Evolutionary conservation across 2,797 vertebrate genomes (phyloP), one percentile per base, ranked within the genome.

Genomic region (Gila robusta): DNA sequence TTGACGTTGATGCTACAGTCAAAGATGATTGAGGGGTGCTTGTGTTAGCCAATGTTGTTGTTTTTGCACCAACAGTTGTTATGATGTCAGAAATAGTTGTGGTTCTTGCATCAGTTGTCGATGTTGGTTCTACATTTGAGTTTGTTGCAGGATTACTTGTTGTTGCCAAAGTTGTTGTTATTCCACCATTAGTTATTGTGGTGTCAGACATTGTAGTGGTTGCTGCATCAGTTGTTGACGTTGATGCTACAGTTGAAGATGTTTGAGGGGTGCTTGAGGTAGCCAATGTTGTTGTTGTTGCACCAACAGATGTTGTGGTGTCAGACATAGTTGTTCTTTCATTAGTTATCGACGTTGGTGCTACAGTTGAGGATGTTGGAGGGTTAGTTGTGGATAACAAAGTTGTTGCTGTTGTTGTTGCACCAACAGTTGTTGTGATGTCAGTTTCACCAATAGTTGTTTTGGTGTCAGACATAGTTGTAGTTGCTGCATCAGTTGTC

Each of bases 261-360:
- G 1, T 41, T 39, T 5, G 5, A n/a, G 35, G 2, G 0, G 2
- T 23, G 1, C 2, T 64, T 28, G 62, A 6, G 12, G 62, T 14
- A 2, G 9, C 19, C 9, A 41, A 0, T 0, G 7, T 69, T 21
- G 9, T 71, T 39, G 19, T 37, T 54, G 47, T 39, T 23, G 4
- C 35, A 39, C 1, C 1, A 39, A 1, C 5, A 10, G 32, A 19
- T 37, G 3, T 19, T 19, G 32, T 69, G 17, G 3, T 37, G 7
- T 37, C 32, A 11, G 32, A 9, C 3, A 41, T 1, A 71, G 0
- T 2, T n/a, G 67, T 71, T n/a, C 4, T 2, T 39, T 4, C 0
- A 1, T 41, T 0, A 23, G 3, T 70, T 32, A 9, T 70, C 5
- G 19, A 11, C 2, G 17, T 10, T 10, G 5, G 0, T 19, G 67